Evolutionary conservation across 2,888 invertebrate species (phyloP).

Genomic region (Gnatocerus cornutus): DNA sequence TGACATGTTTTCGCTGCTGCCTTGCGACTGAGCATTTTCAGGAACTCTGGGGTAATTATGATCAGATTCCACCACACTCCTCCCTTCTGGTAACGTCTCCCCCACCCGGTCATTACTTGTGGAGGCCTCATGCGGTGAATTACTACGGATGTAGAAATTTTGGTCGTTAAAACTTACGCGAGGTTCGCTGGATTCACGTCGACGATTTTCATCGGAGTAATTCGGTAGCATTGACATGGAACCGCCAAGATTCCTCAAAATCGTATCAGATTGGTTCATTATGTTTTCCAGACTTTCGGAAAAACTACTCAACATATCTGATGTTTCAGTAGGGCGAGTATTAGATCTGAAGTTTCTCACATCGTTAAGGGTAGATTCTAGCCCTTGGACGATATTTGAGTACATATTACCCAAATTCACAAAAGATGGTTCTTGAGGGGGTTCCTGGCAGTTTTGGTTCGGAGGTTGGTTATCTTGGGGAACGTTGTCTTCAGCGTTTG

Average conservation of each 20-base stretch:
- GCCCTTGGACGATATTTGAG: slow-evolving; percentile 67
- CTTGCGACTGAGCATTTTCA: slow-evolving; percentile 50
- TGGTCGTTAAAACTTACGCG: slow-evolving; percentile 60
- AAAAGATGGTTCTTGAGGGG: slow-evolving; percentile 55
- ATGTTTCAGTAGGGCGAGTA: slow-evolving; percentile 64
- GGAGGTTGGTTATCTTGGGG: slow-evolving; percentile 38
- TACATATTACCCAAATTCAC: slow-evolving; percentile 67
- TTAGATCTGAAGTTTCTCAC: slow-evolving; percentile 64
- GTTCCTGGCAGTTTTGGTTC: slow-evolving; percentile 61
- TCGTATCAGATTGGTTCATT: slow-evolving; percentile 68
- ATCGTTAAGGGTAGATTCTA: slow-evolving; percentile 67
- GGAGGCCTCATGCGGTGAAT: slow-evolving; percentile 49
- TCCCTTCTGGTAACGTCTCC: slow-evolving; percentile 13
- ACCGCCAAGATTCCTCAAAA: slow-evolving; percentile 66
- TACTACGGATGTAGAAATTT: slow-evolving; percentile 63
- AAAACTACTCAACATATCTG: slow-evolving; percentile 68
- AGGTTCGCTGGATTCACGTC: slow-evolving; percentile 28
- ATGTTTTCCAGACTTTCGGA: slow-evolving; percentile 68
- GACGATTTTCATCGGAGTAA: slow-evolving; percentile 16
- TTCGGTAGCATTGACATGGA: slow-evolving; percentile 65
- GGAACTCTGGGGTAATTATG: slow-evolving; percentile 67
- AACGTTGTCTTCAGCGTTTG: slow-evolving; percentile 63
- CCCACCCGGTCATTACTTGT: slow-evolving; percentile 36
- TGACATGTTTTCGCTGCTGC: slow-evolving; percentile 57
- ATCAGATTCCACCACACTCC: slow-evolving; percentile 63